phyloP scores from a whole-genome alignment of 2,797 vertebrate genomes.

The Coendou prehensilis region DNA sequence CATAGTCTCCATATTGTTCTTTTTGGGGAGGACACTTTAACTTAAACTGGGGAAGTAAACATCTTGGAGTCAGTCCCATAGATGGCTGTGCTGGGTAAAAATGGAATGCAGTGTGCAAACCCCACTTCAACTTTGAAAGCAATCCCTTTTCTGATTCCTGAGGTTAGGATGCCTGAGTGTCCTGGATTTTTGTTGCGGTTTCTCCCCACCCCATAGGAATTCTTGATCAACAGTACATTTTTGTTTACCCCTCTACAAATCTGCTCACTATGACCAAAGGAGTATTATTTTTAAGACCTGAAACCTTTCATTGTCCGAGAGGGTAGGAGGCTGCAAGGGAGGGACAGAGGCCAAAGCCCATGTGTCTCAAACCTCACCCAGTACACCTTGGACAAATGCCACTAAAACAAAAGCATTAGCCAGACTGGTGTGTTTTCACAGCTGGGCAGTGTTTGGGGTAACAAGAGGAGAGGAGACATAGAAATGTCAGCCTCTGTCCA shows the following conservation, averaged over 20 bases:
- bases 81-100: neutral
- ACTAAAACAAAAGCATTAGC: slow-evolving; percentile 28
- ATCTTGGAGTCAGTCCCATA: neutral
- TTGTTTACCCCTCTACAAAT: slow-evolving; percentile 41
- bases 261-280: slow-evolving; percentile 14
- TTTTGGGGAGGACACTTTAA: neutral
- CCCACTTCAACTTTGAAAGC: neutral
- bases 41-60: neutral
- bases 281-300: slow-evolving; percentile 68
- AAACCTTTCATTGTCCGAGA: slow-evolving; percentile 64
- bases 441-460: slow-evolving; percentile 66
- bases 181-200: slow-evolving; percentile 7
- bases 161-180: neutral
- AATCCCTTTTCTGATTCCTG: slow-evolving; percentile 38
- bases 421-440: slow-evolving; percentile 77
- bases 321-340: neutral
- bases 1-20: neutral
- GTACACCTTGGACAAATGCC: slow-evolving; percentile 30
- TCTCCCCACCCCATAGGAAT: slow-evolving; percentile 28
- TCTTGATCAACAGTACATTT: slow-evolving; percentile 58
- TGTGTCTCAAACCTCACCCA: slow-evolving; percentile 55
- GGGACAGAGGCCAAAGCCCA: slow-evolving; percentile 14
- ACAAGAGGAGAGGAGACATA: neutral
- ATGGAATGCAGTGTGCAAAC: neutral
- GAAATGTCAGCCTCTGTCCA: slow-evolving; percentile 54